Evolutionary conservation across 1,140 invertebrate species (phyloP).

Genomic region (Cydia strobilella): DNA sequence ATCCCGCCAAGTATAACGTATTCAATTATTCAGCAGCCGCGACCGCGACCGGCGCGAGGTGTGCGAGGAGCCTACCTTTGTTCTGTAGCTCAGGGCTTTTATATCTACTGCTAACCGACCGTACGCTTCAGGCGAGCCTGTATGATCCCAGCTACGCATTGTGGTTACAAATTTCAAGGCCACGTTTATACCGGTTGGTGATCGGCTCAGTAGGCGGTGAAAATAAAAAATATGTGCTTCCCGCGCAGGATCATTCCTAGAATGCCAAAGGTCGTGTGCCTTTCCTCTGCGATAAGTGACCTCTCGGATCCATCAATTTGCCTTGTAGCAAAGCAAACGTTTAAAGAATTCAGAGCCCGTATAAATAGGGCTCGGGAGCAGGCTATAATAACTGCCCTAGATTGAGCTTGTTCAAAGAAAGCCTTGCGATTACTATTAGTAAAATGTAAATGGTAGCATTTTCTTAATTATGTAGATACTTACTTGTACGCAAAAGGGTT

Average conservation of each 20-base stretch:
- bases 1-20: conserved; percentile 19
- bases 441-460: background rate
- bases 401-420: conserved; percentile 1
- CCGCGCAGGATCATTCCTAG: conserved; percentile 15
- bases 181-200: background rate
- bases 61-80: conserved; percentile 21
- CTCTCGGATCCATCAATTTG: conserved; percentile 18
- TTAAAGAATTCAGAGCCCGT: conserved; percentile 16
- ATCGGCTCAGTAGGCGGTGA: background rate
- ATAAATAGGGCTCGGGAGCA: background rate
- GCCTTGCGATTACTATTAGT: background rate
- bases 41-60: conserved; percentile 9
- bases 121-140: background rate
- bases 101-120: background rate
- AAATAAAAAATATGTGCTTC: background rate
- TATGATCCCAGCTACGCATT: background rate
- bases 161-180: background rate
- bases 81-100: conserved; percentile 5
- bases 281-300: conserved; percentile 17
- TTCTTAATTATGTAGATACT: too few relatives aligned
- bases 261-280: conserved; percentile 30
- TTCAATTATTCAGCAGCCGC: conserved; percentile 22
- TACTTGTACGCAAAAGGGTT: too few relatives aligned
- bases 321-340: background rate
- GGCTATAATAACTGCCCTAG: background rate